Percentiles rank a stretch among this genome's conserved stretches.
These are phyloP conservation scores for Drosophila miranda DNA, from an alignment of 1,140 invertebrate species.

Conservation along the genomic window DNA sequence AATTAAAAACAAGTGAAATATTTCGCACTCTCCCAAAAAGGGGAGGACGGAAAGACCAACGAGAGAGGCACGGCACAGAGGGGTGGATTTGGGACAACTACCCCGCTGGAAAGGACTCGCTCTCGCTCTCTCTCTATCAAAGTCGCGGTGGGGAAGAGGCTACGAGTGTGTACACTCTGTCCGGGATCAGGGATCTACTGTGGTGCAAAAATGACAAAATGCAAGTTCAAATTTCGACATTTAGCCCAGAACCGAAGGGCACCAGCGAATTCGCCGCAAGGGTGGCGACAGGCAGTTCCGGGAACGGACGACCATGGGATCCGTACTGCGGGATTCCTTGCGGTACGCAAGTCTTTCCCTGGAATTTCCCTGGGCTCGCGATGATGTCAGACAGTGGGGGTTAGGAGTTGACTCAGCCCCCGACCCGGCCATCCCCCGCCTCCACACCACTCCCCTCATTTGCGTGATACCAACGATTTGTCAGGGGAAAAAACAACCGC, in stretches of 20 bases:
- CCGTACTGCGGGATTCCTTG: neutral
- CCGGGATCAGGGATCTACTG: slow-evolving; percentile 14
- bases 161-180: neutral
- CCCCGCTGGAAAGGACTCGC: slow-evolving; percentile 29
- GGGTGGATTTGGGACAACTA: slow-evolving; percentile 34
- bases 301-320: neutral
- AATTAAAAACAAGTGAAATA: slow-evolving; percentile 58
- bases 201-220: slow-evolving; percentile 16
- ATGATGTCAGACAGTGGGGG: slow-evolving; percentile 63
- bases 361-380: slow-evolving; percentile 40
- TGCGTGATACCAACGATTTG: slow-evolving; percentile 40
- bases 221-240: slow-evolving; percentile 36
- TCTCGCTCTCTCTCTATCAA: slow-evolving; percentile 3
- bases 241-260: too few relatives aligned
- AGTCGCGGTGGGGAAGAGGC: slow-evolving; percentile 7
- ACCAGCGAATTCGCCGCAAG: slow-evolving; percentile 4
- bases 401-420: slow-evolving; percentile 41
- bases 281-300: slow-evolving; percentile 3
- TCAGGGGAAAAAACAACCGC: slow-evolving; percentile 30
- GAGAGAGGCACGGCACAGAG: slow-evolving; percentile 1
- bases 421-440: neutral
- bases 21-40: slow-evolving; percentile 37
- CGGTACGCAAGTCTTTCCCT: slow-evolving; percentile 4
- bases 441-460: neutral
- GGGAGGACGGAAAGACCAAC: slow-evolving; percentile 13